Evolutionary conservation across 2,113 vertebrate genomes (phyloP).

Genomic region (cattle (Bos taurus)): DNA sequence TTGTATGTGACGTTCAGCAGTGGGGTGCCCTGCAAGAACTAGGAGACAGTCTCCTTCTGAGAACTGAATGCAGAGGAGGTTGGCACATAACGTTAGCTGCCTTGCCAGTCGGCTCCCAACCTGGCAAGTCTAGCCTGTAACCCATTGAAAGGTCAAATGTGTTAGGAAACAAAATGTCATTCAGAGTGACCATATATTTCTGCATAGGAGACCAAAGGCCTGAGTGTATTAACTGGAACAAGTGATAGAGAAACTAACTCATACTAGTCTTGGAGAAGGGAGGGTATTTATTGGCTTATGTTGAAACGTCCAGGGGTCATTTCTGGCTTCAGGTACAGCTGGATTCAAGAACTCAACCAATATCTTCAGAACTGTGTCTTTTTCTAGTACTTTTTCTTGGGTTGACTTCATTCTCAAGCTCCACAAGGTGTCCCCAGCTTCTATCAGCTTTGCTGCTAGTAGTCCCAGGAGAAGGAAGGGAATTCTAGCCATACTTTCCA

Average conservation of each 20-base stretch:
- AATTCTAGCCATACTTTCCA: neutral
- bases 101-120: neutral
- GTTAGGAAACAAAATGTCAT: neutral
- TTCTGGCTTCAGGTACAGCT: neutral
- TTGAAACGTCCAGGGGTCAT: neutral
- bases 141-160: neutral
- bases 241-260: neutral
- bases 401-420: neutral
- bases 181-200: neutral
- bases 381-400: neutral
- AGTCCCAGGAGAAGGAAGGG: neutral
- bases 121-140: neutral
- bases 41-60: neutral
- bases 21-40: neutral
- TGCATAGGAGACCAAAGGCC: neutral
- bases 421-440: neutral
- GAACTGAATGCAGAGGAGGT: neutral
- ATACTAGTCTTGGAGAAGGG: neutral
- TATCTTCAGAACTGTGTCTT: neutral
- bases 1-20: accelerated
- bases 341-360: neutral
- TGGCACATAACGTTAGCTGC: neutral
- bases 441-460: neutral
- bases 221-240: neutral
- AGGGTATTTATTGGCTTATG: neutral